Evolutionary conservation across 1,140 invertebrate species (phyloP), one percentile per base, ranked within the genome.

Genomic region (Heterodera carotae): DNA sequence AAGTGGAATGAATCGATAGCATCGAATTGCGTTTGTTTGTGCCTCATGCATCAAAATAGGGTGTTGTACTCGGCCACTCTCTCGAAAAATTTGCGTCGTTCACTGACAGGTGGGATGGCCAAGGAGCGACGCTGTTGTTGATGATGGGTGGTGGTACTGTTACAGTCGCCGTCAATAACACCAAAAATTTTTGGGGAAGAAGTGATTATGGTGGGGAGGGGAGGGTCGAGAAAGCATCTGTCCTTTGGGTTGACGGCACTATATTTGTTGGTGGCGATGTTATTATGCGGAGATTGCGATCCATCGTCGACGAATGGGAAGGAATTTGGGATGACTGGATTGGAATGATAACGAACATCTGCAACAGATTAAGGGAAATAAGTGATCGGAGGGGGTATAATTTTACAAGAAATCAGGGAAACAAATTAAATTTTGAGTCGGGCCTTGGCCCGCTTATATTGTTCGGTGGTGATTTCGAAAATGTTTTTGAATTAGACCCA

Each of bases 341-440:
- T 85, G 29, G 75, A 78, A 73, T 87, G 85, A 69, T 86, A 85
- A 12, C 84, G 81, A 43, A 87, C 80, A 77, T 85, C 84, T 87
- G 77, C 31, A 85, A 84, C 6, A 43, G 6, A 27, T 22, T 15
- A 22, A 18, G 48, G 48, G 48, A 43, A 56, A 22, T 43, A 43
- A 43, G 12, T n/a, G n/a, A n/a, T n/a, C n/a, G n/a, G n/a, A n/a
- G n/a, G n/a, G n/a, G n/a, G n/a, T n/a, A n/a, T n/a, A n/a, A n/a
- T n/a, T n/a, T n/a, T n/a, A n/a, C n/a, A n/a, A n/a, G n/a, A n/a
- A n/a, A n/a, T n/a, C n/a, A n/a, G n/a, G n/a, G n/a, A n/a, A n/a
- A n/a, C n/a, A n/a, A n/a, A n/a, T n/a, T n/a, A n/a, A n/a, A n/a
- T n/a, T n/a, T n/a, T n/a, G n/a, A n/a, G n/a, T n/a, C n/a, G n/a